Percentiles rank a stretch among this genome's conserved stretches.
Evolutionary conservation across 2,113 vertebrate genomes (phyloP).

Genomic region (Corythornis madagascariensis): DNA sequence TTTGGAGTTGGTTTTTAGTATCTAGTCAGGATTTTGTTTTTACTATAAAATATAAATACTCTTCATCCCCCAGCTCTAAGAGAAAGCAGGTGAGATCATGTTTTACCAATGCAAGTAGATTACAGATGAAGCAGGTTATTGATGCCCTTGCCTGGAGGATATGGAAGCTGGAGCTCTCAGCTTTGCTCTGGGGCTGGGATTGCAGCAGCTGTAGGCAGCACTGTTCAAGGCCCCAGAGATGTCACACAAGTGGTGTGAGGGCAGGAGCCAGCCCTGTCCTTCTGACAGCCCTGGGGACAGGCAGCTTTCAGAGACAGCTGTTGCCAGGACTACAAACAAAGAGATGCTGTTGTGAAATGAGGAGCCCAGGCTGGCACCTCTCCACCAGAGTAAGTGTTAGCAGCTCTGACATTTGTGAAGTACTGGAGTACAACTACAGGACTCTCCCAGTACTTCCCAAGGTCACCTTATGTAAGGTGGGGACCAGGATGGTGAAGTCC

Average conservation of each 20-base stretch:
- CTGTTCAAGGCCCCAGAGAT: accelerated
- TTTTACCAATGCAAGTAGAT: neutral
- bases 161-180: neutral
- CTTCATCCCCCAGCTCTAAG: neutral
- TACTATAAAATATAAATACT: neutral
- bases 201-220: neutral
- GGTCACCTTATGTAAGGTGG: too few species aligned
- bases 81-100: neutral
- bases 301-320: neutral
- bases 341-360: neutral
- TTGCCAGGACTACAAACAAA: neutral
- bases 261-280: neutral
- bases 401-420: neutral
- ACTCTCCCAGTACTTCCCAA: too few species aligned
- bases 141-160: neutral
- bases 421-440: neutral
- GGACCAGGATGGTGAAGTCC: too few species aligned
- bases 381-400: neutral
- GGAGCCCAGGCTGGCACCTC: neutral
- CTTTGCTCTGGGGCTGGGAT: neutral
- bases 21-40: neutral
- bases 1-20: neutral
- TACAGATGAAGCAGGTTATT: neutral
- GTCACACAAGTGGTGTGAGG: neutral
- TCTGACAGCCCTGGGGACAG: neutral